Evolutionary conservation across 2,888 invertebrate species (phyloP).

Genomic region (Selenia dentaria): DNA sequence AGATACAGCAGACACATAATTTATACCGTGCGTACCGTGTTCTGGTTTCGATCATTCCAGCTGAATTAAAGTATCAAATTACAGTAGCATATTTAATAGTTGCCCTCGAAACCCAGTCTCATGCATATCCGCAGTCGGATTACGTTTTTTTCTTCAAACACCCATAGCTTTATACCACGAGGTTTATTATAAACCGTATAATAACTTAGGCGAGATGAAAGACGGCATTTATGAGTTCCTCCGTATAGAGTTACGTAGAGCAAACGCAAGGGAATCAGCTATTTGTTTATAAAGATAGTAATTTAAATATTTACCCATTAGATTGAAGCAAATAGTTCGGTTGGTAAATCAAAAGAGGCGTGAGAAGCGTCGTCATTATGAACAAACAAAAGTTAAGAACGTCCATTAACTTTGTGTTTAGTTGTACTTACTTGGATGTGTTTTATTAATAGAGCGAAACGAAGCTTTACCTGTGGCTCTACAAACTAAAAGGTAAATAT

Average conservation of each 20-base stretch:
- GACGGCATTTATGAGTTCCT: slow-evolving; percentile 66
- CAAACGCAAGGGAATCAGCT: slow-evolving; percentile 41
- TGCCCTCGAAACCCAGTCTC: slow-evolving; percentile 51
- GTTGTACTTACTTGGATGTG: slow-evolving; percentile 7
- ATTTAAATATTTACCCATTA: slow-evolving; percentile 64
- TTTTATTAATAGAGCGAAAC: slow-evolving; percentile 14
- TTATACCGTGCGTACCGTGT: slow-evolving; percentile 1
- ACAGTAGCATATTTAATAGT: slow-evolving; percentile 64
- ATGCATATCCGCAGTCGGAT: slow-evolving; percentile 56
- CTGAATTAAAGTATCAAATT: slow-evolving; percentile 56
- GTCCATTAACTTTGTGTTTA: slow-evolving; percentile 18
- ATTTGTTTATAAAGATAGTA: slow-evolving; percentile 64
- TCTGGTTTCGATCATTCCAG: slow-evolving; percentile 27
- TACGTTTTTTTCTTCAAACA: slow-evolving; percentile 48
- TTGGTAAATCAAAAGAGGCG: slow-evolving; percentile 40
- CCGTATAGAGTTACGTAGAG: slow-evolving; percentile 68
- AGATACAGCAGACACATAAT: slow-evolving; percentile 13
- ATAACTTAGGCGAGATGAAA: slow-evolving; percentile 73
- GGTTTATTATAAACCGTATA: slow-evolving; percentile 47
- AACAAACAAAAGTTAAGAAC: slow-evolving; percentile 32
- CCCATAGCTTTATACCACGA: slow-evolving; percentile 39
- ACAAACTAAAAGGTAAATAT: no score
- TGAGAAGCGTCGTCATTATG: slow-evolving; percentile 42
- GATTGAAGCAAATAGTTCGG: slow-evolving; percentile 45
- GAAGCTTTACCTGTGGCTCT: slow-evolving; percentile 3